phyloP scores from a whole-genome alignment of 23 tunicate genomes.

The Styela clava region DNA sequence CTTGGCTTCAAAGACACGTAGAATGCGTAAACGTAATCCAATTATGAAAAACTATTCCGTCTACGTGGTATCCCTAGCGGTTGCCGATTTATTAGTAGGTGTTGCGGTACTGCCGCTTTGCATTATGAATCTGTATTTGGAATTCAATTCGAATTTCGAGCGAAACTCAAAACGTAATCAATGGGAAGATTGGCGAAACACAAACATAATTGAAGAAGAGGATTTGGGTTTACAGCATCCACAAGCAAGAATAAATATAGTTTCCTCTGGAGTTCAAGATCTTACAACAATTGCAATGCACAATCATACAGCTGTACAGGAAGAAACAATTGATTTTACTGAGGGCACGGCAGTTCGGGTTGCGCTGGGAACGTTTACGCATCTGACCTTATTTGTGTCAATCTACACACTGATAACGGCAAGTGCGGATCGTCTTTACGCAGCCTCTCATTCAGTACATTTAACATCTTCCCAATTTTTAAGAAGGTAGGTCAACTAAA shows the following conservation, averaged over 20 bases:
- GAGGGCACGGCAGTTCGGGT: not conserved
- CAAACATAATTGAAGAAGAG: not conserved
- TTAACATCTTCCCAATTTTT: conserved; percentile 34
- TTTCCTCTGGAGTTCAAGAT: not conserved
- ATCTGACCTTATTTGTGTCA: conserved; percentile 52
- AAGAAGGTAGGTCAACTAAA: conserved; percentile 6
- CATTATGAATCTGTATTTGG: conserved; percentile 26
- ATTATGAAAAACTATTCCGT: conserved; percentile 86
- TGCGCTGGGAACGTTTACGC: conserved; percentile 20
- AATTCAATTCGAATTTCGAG: not conserved
- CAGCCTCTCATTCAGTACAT: conserved; percentile 56
- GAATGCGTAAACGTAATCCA: conserved; percentile 59
- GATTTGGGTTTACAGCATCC: not conserved
- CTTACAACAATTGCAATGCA: not conserved
- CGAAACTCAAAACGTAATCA: not conserved
- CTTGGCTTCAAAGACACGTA: conserved; percentile 47
- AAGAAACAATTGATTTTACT: not conserved
- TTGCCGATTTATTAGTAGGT: conserved; percentile 74
- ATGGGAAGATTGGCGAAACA: not conserved
- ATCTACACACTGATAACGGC: conserved; percentile 85
- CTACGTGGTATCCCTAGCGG: conserved; percentile 80
- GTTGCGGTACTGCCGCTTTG: conserved; percentile 61
- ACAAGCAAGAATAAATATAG: not conserved
- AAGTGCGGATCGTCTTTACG: conserved; percentile 72
- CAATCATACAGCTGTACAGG: not conserved